Evolutionary conservation across 2,888 invertebrate genomes (phyloP).

Genomic region (Branchellion lobata): DNA sequence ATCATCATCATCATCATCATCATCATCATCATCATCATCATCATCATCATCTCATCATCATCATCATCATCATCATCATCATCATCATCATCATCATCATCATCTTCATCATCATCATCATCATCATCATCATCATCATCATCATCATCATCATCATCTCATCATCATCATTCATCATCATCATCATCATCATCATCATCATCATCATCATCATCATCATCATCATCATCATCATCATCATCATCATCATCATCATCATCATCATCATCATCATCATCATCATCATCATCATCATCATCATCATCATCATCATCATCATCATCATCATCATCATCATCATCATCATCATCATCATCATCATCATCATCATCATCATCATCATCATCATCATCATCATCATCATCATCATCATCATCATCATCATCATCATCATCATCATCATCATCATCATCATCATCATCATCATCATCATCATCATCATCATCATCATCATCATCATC

Average conservation of each 20-base stretch:
- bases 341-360: conserved; percentile 1
- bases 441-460: not conserved
- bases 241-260: too few relatives aligned
- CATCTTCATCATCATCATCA: not conserved
- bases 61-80: not conserved
- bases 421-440: not conserved
- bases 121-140: too few relatives aligned
- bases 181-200: not conserved
- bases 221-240: not conserved
- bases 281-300: not conserved
- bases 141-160: conserved; percentile 10
- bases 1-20: not conserved
- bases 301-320: not conserved
- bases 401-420: not conserved
- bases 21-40: not conserved
- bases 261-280: conserved; percentile 2
- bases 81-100: conserved; percentile 3
- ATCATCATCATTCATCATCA: too few relatives aligned
- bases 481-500: not conserved
- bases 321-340: not conserved
- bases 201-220: conserved; percentile 3
- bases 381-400: conserved; percentile 2
- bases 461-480: conserved; percentile 1
- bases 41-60: conserved; percentile 4
- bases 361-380: not conserved